Base-by-base conservation (phyloP, 2,888 invertebrate species). In the Drosophila recens region DNA sequence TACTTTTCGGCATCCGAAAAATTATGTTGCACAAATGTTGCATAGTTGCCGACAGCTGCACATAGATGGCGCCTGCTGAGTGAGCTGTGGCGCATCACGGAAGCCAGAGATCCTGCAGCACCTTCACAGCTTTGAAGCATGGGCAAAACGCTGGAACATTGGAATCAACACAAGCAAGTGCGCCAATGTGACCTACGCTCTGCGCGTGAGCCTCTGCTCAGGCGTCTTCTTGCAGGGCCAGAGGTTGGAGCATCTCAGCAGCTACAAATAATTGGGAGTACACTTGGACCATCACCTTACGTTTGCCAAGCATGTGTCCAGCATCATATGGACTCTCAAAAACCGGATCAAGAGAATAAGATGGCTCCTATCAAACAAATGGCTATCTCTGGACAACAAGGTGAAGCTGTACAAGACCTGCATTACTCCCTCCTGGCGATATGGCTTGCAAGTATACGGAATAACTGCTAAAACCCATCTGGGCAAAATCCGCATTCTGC, bases 91-190 rank as follows among this genome's bases (percentile, higher is more conserved):
- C 9, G 10, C 17, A 17, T 42, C 3, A 3, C 3, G 3, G 42
- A 42, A 17, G 42, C 42, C 17, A 10, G 17, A 17, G 9, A 3
- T 42, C 3, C 17, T 17, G 15, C 42, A 42, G 17, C 11, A 17
- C 13, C 42, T 42, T 42, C 17, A 42, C 42, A 42, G 3, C 17
- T 42, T 17, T 42, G n/a, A 38, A 38, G 38, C 6, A 38, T 38
- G 38, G 38, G n/a, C n/a, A 38, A 38, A 38, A 38, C 38, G n/a
- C n/a, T 38, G 38, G 38, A 38, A n/a, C 38, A 38, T 38, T n/a
- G 38, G 38, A 4, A 38, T 38, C n/a, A 38, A 38, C 6, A 6
- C 38, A n/a, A 38, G 38, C n/a, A 38, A 38, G 38, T 38, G 38
- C 38, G 38, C n/a, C 38, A 38, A 38, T n/a, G 38, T 38, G 4